These are phyloP conservation scores for Callorhinus ursinus DNA, from an alignment of 2,113 vertebrate species.

Conservation along the genomic window DNA sequence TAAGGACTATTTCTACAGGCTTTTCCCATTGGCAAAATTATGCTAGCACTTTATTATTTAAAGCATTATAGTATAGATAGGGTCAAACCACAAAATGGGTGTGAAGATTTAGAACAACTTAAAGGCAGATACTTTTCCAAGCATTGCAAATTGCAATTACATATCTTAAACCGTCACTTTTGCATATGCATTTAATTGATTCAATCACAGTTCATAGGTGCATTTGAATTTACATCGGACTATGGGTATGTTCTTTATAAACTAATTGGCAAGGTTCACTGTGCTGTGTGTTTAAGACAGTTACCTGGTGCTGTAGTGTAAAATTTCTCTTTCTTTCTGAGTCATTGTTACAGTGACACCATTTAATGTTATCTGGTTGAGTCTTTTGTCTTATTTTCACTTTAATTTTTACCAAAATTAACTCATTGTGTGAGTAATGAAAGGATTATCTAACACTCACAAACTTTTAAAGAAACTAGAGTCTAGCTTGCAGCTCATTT, in stretches of 20 bases:
- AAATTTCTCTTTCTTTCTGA: background rate
- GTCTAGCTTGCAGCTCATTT: background rate
- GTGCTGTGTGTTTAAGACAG: background rate
- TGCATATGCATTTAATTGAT: background rate
- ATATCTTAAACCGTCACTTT: background rate
- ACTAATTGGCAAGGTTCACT: background rate
- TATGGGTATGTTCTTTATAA: background rate
- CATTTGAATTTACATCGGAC: background rate
- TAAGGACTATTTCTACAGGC: background rate
- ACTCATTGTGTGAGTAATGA: background rate
- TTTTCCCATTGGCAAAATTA: background rate
- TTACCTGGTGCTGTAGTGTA: background rate
- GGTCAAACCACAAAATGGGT: background rate
- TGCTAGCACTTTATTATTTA: background rate
- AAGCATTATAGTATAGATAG: background rate
- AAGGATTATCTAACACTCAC: background rate
- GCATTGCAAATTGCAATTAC: background rate
- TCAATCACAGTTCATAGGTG: background rate
- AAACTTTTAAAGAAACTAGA: background rate
- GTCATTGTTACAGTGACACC: background rate
- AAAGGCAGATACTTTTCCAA: background rate
- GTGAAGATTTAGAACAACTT: background rate
- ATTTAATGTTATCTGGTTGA: background rate
- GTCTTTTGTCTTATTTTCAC: background rate
- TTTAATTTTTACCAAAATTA: constrained; percentile 12